These are phyloP conservation scores for Bubalus kerabau DNA, from an alignment of 2,113 vertebrate genomes.

Conservation along the genomic window DNA sequence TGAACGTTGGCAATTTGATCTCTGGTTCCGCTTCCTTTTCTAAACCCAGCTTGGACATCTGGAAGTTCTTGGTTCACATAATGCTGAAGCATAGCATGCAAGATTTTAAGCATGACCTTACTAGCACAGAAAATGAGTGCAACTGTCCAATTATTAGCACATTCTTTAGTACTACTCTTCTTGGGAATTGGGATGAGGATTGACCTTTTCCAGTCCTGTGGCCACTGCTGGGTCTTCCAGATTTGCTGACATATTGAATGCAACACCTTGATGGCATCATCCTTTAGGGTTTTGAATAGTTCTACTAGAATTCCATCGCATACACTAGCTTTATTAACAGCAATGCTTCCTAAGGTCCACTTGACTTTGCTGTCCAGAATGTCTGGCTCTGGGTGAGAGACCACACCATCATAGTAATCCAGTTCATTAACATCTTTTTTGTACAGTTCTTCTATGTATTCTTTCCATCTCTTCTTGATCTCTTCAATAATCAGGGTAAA, in stretches of 20 bases:
- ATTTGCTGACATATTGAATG: not conserved
- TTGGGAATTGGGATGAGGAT: not conserved
- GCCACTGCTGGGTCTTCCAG: not conserved
- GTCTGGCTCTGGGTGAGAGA: not conserved
- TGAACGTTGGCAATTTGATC: not conserved
- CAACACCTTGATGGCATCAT: not conserved
- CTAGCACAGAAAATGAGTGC: not conserved
- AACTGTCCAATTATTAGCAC: not conserved
- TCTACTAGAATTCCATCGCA: not conserved
- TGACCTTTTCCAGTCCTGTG: not conserved
- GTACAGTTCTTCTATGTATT: not conserved
- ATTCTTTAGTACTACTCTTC: not conserved
- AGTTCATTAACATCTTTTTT: not conserved
- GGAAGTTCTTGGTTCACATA: not conserved
- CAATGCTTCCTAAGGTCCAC: not conserved
- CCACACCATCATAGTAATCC: not conserved
- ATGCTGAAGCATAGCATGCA: not conserved
- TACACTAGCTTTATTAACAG: not conserved
- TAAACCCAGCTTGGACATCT: not conserved
- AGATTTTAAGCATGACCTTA: not conserved
- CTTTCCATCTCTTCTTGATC: not conserved
- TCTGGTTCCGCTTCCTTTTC: not conserved
- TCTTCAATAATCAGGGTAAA: not conserved
- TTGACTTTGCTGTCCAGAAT: not conserved
- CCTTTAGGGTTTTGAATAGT: not conserved